phyloP scores from a whole-genome alignment of 2,113 vertebrate species.

The Nanger granti region DNA sequence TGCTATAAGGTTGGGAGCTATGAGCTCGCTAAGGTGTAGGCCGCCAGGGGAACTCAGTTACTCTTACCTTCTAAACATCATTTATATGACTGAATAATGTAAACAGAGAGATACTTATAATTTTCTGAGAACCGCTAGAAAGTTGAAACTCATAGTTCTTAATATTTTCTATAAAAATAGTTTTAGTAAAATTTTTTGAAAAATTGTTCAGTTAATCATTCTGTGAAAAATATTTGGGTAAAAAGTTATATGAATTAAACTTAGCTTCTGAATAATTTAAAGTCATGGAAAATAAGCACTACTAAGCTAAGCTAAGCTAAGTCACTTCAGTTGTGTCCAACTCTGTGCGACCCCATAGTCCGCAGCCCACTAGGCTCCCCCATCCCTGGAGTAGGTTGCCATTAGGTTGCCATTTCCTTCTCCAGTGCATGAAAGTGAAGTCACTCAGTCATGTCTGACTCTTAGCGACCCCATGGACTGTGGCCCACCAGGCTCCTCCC shows the following conservation, averaged over 20 bases:
- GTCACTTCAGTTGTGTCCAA: too few species aligned
- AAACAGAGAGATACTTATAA: not conserved
- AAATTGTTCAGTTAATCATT: not conserved
- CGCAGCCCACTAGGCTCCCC: too few species aligned
- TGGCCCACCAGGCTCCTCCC: too few species aligned
- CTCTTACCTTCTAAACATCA: not conserved
- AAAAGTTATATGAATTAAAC: not conserved
- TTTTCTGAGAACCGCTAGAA: not conserved
- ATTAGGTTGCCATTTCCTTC: too few species aligned
- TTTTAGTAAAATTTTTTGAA: not conserved
- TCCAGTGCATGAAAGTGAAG: too few species aligned
- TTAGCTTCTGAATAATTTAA: not conserved
- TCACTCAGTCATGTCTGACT: too few species aligned
- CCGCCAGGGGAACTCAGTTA: not conserved
- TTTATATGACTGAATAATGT: not conserved
- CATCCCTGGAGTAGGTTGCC: too few species aligned
- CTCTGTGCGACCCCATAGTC: too few species aligned
- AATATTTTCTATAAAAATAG: not conserved
- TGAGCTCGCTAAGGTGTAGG: not conserved
- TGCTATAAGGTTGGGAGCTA: not conserved
- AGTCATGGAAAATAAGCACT: not conserved
- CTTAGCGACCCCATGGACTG: too few species aligned
- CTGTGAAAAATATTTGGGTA: not conserved
- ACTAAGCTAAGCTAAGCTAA: not conserved
- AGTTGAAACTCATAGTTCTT: not conserved